phyloP scores from a whole-genome alignment of 2,797 vertebrate genomes.

The Brotula barbata region DNA sequence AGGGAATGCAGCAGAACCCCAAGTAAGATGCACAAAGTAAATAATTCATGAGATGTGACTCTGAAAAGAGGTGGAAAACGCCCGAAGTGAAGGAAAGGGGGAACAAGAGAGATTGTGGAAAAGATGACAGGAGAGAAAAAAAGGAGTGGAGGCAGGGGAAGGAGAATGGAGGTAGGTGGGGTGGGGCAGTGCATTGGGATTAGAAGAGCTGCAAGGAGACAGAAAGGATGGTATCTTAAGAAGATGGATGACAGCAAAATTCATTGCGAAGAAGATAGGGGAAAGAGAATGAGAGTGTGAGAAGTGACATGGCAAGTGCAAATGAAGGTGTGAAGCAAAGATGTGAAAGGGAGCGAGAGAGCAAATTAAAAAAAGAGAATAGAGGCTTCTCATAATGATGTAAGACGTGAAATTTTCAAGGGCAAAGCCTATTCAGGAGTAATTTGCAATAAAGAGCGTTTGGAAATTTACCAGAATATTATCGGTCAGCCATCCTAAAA shows the following conservation, averaged over 20 bases:
- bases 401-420: too few species aligned
- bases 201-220: slow-evolving; percentile 16
- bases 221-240: slow-evolving; percentile 16
- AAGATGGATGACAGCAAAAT: background rate
- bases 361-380: slow-evolving; percentile 1
- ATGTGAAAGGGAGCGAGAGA: slow-evolving; percentile 9
- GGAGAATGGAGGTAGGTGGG: slow-evolving; percentile 22
- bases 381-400: too few species aligned
- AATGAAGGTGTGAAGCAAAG: slow-evolving; percentile 12
- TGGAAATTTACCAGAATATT: too few species aligned
- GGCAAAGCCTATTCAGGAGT: slow-evolving; percentile 16
- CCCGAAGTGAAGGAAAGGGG: slow-evolving; percentile 42
- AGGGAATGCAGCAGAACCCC: slow-evolving; percentile 45
- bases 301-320: slow-evolving; percentile 36
- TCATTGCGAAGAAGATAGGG: background rate
- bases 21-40: slow-evolving; percentile 48
- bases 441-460: slow-evolving; percentile 29
- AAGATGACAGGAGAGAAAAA: slow-evolving; percentile 25
- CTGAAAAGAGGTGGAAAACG: slow-evolving; percentile 59
- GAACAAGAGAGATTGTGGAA: slow-evolving; percentile 13
- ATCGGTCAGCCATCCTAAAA: too few species aligned
- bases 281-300: slow-evolving; percentile 8
- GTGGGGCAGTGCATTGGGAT: slow-evolving; percentile 19
- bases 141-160: background rate
- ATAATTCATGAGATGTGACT: slow-evolving; percentile 74